Conservation (phyloP, 30 jellyfish, hydroid and myxozoan genomes). For the Calvadosia cruxmelitensis region DNA sequence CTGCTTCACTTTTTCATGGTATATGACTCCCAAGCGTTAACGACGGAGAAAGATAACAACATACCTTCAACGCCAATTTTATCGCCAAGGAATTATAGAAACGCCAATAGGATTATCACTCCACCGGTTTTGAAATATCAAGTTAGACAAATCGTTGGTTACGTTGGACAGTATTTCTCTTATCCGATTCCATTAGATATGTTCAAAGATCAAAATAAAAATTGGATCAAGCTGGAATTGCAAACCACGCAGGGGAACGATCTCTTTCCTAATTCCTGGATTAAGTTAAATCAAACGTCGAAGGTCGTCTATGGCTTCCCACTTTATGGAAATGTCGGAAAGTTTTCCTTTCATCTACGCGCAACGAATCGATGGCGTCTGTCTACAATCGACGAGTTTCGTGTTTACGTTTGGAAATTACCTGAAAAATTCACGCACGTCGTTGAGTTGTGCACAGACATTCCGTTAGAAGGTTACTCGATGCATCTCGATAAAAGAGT, state of each 20-base stretch:
- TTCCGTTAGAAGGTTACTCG: conserved; percentile 27
- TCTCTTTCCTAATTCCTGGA: conserved; percentile 58
- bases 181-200: conserved; percentile 25
- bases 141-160: conserved; percentile 12
- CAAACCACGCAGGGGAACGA: conserved; percentile 37
- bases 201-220: conserved; percentile 29
- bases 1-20: too few relatives aligned
- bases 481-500: conserved; percentile 54
- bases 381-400: conserved; percentile 12
- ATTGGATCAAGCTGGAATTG: conserved; percentile 19
- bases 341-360: conserved; percentile 23
- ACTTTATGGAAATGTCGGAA: conserved; percentile 47
- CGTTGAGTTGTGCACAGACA: conserved; percentile 46
- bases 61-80: too few relatives aligned
- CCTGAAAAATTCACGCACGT: conserved; percentile 32
- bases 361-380: conserved; percentile 44
- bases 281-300: conserved; percentile 38
- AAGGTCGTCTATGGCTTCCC: conserved; percentile 70
- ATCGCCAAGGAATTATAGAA: too few relatives aligned
- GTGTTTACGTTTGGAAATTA: conserved; percentile 16
- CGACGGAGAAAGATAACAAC: too few relatives aligned
- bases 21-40: too few relatives aligned
- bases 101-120: too few relatives aligned
- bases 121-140: too few relatives aligned
- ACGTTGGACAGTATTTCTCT: conserved; percentile 40